These are phyloP conservation scores for Lasiurus cinereus DNA, from an alignment of 2,113 vertebrate genomes.

Conservation along the genomic window DNA sequence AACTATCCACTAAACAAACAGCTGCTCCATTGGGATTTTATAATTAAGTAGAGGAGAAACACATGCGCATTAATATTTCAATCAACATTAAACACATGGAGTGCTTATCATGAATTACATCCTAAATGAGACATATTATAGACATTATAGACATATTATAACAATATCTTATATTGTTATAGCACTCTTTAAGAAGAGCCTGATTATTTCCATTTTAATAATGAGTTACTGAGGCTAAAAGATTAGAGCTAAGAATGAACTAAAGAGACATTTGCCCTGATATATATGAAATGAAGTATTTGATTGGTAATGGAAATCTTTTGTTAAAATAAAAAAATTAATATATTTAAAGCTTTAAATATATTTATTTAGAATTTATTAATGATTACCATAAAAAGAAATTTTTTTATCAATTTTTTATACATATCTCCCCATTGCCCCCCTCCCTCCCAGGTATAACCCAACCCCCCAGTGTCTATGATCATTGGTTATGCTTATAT, in stretches of 20 bases:
- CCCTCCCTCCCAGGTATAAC: too few species aligned
- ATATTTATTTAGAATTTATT: conserved; percentile 42
- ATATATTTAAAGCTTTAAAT: not conserved
- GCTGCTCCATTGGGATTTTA: not conserved
- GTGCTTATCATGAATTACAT: not conserved
- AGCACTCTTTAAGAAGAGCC: not conserved
- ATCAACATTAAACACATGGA: not conserved
- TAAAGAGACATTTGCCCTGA: not conserved
- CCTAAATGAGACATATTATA: not conserved
- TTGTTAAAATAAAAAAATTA: not conserved
- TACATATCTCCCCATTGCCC: too few species aligned
- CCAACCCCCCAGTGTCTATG: too few species aligned
- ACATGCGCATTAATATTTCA: not conserved
- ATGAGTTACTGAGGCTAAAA: not conserved
- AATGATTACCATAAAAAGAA: not conserved
- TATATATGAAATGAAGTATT: not conserved
- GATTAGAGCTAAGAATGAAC: not conserved
- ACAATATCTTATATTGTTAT: not conserved
- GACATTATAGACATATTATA: too few species aligned
- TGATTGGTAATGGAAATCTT: not conserved
- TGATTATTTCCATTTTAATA: not conserved
- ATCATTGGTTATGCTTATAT: too few species aligned
- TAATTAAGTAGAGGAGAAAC: not conserved
- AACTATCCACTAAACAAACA: not conserved
- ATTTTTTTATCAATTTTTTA: not conserved